These are phyloP conservation scores for Chloebia gouldiae DNA, from an alignment of 2,113 vertebrate species.

Conservation along the genomic window DNA sequence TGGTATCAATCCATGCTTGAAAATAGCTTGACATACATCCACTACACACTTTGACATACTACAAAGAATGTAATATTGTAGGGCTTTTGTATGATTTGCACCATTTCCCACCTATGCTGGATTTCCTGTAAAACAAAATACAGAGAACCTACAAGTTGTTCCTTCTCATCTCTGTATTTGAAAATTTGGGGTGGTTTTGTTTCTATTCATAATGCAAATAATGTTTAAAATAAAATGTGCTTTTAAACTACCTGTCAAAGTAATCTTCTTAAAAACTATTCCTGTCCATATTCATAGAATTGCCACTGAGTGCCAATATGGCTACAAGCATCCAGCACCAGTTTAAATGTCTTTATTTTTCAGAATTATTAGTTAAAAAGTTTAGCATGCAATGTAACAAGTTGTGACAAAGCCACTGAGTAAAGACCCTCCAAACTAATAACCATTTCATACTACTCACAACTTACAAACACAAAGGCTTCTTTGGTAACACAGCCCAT, in stretches of 20 bases:
- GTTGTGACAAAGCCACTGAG: not conserved
- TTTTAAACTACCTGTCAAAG: not conserved
- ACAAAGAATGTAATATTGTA: not conserved
- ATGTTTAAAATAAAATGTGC: not conserved
- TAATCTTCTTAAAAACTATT: not conserved
- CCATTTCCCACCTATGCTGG: not conserved
- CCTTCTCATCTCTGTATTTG: not conserved
- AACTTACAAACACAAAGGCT: not conserved
- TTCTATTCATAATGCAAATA: not conserved
- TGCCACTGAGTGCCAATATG: not conserved
- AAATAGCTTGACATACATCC: not conserved
- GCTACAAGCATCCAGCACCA: not conserved
- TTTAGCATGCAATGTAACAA: not conserved
- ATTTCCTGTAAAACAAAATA: not conserved
- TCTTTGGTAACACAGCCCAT: not conserved
- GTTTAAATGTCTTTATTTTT: not conserved
- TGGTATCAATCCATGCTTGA: not conserved
- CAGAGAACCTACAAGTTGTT: not conserved
- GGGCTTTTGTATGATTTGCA: not conserved
- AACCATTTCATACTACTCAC: not conserved
- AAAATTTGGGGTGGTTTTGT: not conserved
- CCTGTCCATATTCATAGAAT: not conserved
- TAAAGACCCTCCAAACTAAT: not conserved
- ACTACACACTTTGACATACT: not conserved
- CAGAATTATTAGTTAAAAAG: not conserved